Evolutionary conservation across 2,113 vertebrate genomes (phyloP).

Genomic region (Myrmecobius fasciatus): DNA sequence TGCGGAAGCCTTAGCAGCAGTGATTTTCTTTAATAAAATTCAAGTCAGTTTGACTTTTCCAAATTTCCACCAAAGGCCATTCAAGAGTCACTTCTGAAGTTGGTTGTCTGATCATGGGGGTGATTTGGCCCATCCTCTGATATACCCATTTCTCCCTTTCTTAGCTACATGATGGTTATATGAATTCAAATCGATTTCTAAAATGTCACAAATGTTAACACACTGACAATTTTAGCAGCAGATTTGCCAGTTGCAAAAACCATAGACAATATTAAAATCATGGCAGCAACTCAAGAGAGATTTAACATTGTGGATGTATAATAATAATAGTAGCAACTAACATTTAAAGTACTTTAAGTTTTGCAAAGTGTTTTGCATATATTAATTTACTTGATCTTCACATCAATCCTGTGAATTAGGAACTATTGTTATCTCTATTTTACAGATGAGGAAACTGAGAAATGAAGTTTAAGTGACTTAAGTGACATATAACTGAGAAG

Average conservation of each 20-base stretch:
- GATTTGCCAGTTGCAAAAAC: not conserved
- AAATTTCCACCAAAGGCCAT: not conserved
- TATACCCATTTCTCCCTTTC: not conserved
- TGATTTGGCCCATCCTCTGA: conserved; percentile 1
- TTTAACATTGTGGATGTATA: not conserved
- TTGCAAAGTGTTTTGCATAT: not conserved
- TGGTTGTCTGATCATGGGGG: not conserved
- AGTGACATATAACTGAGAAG: not conserved
- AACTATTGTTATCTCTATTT: not conserved
- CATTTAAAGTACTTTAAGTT: not conserved
- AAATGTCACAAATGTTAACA: not conserved
- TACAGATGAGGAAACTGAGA: not conserved
- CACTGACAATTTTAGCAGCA: not conserved
- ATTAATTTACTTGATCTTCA: not conserved
- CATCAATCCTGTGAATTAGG: not conserved
- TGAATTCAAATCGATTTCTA: conserved; percentile 15
- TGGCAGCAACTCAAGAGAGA: not conserved
- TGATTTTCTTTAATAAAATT: conserved; percentile 13
- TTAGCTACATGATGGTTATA: not conserved
- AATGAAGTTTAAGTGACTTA: not conserved
- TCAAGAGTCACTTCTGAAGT: not conserved
- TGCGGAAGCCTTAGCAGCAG: not conserved
- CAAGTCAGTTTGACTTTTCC: conserved; percentile 11
- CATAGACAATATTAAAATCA: not conserved
- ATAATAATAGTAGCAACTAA: not conserved